Conservation (phyloP, 2,113 vertebrate genomes). For the Phrynosoma platyrhinos region DNA sequence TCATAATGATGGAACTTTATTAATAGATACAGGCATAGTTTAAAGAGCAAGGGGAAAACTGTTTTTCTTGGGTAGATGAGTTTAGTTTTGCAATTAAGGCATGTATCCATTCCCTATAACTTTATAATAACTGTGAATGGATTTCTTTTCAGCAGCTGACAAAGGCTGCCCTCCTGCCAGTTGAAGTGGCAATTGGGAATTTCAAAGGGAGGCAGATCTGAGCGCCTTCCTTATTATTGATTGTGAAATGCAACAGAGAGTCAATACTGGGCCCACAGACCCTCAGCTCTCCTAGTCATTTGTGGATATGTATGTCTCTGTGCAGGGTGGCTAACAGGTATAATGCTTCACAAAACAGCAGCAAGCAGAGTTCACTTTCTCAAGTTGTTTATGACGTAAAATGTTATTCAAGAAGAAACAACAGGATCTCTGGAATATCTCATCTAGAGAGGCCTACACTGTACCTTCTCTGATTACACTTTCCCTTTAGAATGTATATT, state of each 20-base stretch:
- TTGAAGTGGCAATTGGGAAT: not conserved
- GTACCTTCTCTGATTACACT: too few species aligned
- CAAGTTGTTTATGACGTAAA: too few species aligned
- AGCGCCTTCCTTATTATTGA: not conserved
- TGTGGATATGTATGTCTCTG: not conserved
- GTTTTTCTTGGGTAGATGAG: conserved; percentile 67
- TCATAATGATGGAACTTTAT: conserved; percentile 72
- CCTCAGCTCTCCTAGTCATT: not conserved
- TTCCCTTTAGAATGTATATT: too few species aligned
- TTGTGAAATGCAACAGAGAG: not conserved
- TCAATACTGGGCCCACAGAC: not conserved
- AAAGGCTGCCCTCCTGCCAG: conserved; percentile 50
- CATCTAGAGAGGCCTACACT: too few species aligned
- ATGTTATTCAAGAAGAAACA: too few species aligned
- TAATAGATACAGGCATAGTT: conserved; percentile 67
- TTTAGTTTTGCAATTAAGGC: conserved; percentile 70
- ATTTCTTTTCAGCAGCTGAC: conserved; percentile 66
- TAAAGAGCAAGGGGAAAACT: conserved; percentile 67
- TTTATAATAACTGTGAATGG: conserved; percentile 63
- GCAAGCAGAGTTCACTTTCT: too few species aligned
- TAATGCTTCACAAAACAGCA: too few species aligned
- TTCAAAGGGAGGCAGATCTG: not conserved
- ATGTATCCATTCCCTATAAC: conserved; percentile 67
- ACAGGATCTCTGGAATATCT: too few species aligned
- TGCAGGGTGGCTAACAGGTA: not conserved